Conservation (phyloP, 2,113 vertebrate species). For the Lynx canadensis region DNA sequence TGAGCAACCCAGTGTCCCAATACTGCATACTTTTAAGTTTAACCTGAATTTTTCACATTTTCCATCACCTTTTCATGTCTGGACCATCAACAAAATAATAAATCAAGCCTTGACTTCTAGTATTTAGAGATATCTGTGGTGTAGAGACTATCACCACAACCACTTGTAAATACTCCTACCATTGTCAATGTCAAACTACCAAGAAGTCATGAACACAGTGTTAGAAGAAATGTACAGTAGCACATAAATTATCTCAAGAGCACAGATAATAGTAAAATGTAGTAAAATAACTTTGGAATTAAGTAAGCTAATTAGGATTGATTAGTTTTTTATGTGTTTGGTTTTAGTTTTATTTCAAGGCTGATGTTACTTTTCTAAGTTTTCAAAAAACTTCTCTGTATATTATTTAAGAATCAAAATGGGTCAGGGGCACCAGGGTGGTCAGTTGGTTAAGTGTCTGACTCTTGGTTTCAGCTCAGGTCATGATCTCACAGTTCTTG, state of each 20-base stretch:
- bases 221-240: not conserved
- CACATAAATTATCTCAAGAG: not conserved
- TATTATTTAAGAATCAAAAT: not conserved
- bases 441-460: no score
- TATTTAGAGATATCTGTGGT: not conserved
- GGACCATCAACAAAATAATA: not conserved
- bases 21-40: not conserved
- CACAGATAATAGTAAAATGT: not conserved
- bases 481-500: no score
- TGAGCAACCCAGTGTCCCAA: not conserved
- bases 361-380: not conserved
- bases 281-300: not conserved
- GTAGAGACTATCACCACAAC: not conserved
- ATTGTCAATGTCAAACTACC: not conserved
- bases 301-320: not conserved
- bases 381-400: not conserved
- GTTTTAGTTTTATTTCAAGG: constrained; percentile 15
- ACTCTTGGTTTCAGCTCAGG: no score
- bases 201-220: not conserved
- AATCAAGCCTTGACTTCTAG: not conserved
- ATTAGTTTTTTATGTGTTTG: not conserved
- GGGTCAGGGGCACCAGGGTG: not conserved
- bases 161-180: not conserved
- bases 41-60: not conserved
- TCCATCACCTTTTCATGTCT: not conserved